Evolutionary conservation across 2,888 invertebrate species (phyloP), one percentile per base, ranked within the genome.

Genomic region (Camptogramma bilineatum): DNA sequence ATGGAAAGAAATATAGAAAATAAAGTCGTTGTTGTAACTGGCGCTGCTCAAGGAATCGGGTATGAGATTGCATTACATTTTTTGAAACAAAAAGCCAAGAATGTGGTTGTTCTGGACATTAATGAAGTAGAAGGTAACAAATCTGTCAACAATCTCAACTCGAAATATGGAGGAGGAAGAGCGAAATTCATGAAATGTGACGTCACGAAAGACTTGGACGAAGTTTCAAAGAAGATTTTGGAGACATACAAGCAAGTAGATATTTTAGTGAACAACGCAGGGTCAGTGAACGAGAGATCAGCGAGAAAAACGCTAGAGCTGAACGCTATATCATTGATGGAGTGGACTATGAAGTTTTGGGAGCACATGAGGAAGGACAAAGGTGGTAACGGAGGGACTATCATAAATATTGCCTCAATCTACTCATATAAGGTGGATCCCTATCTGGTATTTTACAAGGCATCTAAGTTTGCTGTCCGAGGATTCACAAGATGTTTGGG

Each of bases 331-430:
- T 75, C 77, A 17, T 39, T 82, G 0, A 79, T 83, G 51, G 80
- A 79, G 39, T 83, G 94, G 67, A 86, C 89, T 0, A 76, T 92
- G 68, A 70, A 63, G 18, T 70, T 70, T 28, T 85, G 94, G 66
- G 86, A 94, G 62, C 86, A 93, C 75, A 93, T 95, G 93, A 86
- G 94, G 39, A 87, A 82, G 48, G 88, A 93, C 69, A 88, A 87
- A 53, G 90, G 92, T 0, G 94, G 94, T 0, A 77, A 83, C 24
- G 95, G 95, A 2, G 95, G 95, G 4, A 88, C 93, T 2, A 91
- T 95, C 47, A 87, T 95, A 17, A 95, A 96, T 75, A 88, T 95
- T 16, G 90, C 94, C 1, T 95, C 95, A 0, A 91, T 94, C 18
- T 90, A 93, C 68, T 95, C 94, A 0, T 84, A 91, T 47, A 83